A percentile compares a stretch with the other conserved stretches of the same genome.
These are phyloP conservation scores for Bombyx mori DNA, from an alignment of 1,140 invertebrate species.

Conservation along the genomic window ASM3026992v2 NC_085125.1:5877001-5877500, in stretches of 20 bases:
- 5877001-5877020: too few species aligned
- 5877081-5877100: slow-evolving; percentile 12
- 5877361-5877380: too few species aligned
- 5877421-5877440: too few species aligned
- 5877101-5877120: slow-evolving; percentile 48
- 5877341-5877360: too few species aligned
- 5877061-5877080: not conserved
- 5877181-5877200: slow-evolving; percentile 50
- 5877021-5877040: too few species aligned
- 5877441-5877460: too few species aligned
- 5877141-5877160: slow-evolving; percentile 36
- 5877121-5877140: slow-evolving; percentile 55
- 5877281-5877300: not conserved
- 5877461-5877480: too few species aligned
- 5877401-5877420: too few species aligned
- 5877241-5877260: slow-evolving; percentile 14
- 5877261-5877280: not conserved
- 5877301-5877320: too few species aligned
- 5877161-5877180: slow-evolving; percentile 43
- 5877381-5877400: too few species aligned
- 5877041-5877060: not conserved
- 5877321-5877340: too few species aligned
- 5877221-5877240: slow-evolving; percentile 47
- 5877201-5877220: slow-evolving; percentile 63
- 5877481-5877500: too few species aligned